phyloP scores from a whole-genome alignment of 1,140 invertebrate species.

The Ceratina japonica region DNA sequence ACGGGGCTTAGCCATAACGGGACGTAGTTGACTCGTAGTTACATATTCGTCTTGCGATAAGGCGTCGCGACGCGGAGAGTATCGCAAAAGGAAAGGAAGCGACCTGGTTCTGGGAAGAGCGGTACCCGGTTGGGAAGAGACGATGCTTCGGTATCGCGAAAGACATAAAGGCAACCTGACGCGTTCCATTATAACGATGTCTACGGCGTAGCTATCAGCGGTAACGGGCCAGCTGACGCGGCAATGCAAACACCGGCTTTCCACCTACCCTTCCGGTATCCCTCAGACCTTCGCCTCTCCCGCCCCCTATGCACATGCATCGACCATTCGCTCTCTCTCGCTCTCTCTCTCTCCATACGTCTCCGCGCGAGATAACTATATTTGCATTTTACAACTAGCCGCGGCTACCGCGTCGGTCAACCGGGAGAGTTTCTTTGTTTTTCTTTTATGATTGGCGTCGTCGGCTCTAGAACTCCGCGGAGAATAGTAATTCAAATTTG shows the following conservation, averaged over 20 bases:
- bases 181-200: slow-evolving; percentile 69
- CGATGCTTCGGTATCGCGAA: slow-evolving; percentile 43
- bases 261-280: slow-evolving; percentile 11
- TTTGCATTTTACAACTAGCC: slow-evolving; percentile 66
- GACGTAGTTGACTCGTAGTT: no score
- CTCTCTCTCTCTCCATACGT: slow-evolving; percentile 19
- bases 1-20: no score
- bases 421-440: neutral
- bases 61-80: neutral
- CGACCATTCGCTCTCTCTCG: neutral
- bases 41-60: no score
- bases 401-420: neutral
- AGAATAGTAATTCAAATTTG: no score
- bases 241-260: slow-evolving; percentile 61
- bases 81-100: neutral
- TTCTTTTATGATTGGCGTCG: neutral
- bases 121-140: neutral
- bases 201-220: slow-evolving; percentile 65
- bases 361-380: slow-evolving; percentile 46
- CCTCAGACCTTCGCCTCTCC: no score
- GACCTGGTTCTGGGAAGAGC: neutral
- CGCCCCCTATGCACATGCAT: neutral
- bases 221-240: slow-evolving; percentile 68
- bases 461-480: no score
- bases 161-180: slow-evolving; percentile 72